Base-by-base conservation (phyloP, 2,797 vertebrate species). In the Helicolenus hilgendorfi region DNA sequence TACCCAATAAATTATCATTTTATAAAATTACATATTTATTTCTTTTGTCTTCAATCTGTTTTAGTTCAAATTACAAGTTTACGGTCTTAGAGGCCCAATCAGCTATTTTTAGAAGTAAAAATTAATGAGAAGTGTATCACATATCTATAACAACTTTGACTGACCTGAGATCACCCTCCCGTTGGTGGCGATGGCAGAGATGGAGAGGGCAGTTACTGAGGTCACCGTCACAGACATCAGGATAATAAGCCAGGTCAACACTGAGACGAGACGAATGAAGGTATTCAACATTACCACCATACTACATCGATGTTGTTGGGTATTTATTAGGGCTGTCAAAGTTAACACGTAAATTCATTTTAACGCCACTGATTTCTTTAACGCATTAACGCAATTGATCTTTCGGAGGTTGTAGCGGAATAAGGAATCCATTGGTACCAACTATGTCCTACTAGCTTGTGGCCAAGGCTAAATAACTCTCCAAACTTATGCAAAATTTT, bases 121-220 rank as follows among this genome's bases (percentile, higher is more conserved):
- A 62, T 31, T 31, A 1, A n/a, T n/a, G n/a, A n/a, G 18, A 62
- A 20, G 27, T 33, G 60, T 20, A 62, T 33, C 59, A n/a, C 65
- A 27, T 26, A 26, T 49, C 6, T 29, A 49, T 11, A 53, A 70
- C 20, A 9, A 14, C 13, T 62, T 5, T 60, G 10, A 88, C 95
- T 91, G 63, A 98, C 96, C 97, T 89, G 97, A 96, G 49, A 89
- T 92, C 18, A 98, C 95, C 85, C 96, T 97, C 27, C 97, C 97
- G 5, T 98, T 98, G 87, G 96, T 97, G 69, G 97, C 96, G 41
- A 98, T 97, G 63, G 96, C 97, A 1, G 97, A 98, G 80, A 98
- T 94, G 15, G 97, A 97, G 20, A 98, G 95, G 0, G 96, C 96
- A 0, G 97, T 97, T 20, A 97, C 84, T 1, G 94, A 91, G 11